phyloP scores from a whole-genome alignment of 1,140 invertebrate species.

The Nilaparvata lugens region DNA sequence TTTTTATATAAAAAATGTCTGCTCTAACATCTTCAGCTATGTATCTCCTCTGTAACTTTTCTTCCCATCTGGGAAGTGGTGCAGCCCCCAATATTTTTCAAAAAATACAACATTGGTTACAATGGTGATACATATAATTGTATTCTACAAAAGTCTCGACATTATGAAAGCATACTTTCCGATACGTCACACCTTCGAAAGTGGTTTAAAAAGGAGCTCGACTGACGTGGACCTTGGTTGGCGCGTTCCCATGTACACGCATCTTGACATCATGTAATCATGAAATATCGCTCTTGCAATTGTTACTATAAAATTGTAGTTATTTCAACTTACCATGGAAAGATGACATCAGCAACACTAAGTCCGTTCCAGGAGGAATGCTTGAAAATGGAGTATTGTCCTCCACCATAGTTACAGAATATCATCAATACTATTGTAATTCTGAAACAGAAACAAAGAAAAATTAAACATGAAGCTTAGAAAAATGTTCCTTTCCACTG shows the following conservation, averaged over 20 bases:
- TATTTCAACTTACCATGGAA: slow-evolving; percentile 60
- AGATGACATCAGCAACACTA: slow-evolving; percentile 75
- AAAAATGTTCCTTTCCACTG: too few relatives aligned
- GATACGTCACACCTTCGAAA: too few relatives aligned
- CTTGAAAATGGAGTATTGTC: slow-evolving; percentile 63
- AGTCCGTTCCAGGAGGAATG: slow-evolving; percentile 84
- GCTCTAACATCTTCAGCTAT: too few relatives aligned
- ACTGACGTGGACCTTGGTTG: not conserved
- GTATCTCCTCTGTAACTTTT: too few relatives aligned
- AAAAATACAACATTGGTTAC: too few relatives aligned
- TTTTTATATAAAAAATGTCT: too few relatives aligned
- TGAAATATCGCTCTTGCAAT: not conserved
- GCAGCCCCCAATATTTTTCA: too few relatives aligned
- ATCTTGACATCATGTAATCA: not conserved
- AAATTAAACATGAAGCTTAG: too few relatives aligned
- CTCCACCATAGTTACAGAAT: slow-evolving; percentile 77
- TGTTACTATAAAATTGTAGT: not conserved
- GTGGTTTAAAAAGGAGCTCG: not conserved
- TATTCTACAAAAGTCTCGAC: too few relatives aligned
- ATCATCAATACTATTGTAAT: slow-evolving; percentile 50
- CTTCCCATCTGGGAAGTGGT: too few relatives aligned
- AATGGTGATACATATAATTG: too few relatives aligned
- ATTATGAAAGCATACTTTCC: too few relatives aligned
- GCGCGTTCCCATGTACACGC: not conserved
- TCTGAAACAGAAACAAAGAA: slow-evolving; percentile 16